Percentiles rank a stretch among this genome's conserved stretches.
Evolutionary conservation across 2,888 invertebrate species (phyloP).

Genomic region (Drosophila subquinaria): DNA sequence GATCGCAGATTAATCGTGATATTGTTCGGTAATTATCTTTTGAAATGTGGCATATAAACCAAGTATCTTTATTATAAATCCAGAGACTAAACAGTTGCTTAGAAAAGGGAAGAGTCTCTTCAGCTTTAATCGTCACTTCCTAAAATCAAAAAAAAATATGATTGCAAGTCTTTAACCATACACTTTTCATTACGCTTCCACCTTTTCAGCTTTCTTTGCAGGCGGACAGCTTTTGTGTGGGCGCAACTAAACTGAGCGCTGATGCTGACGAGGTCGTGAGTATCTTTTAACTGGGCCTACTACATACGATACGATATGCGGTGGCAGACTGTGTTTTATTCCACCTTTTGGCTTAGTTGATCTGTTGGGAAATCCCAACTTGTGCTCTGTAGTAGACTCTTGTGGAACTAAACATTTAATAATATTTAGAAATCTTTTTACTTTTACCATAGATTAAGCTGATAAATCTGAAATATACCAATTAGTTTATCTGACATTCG

Average conservation of each 20-base stretch:
- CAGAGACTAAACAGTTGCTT: background rate
- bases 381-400: background rate
- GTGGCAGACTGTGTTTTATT: slow-evolving; percentile 15
- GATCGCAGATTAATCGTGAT: slow-evolving; percentile 13
- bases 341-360: slow-evolving; percentile 6
- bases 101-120: slow-evolving; percentile 9
- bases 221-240: slow-evolving; percentile 60
- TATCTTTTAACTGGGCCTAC: slow-evolving; percentile 69
- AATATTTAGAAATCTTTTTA: background rate
- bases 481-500: background rate
- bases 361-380: background rate
- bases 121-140: slow-evolving; percentile 20
- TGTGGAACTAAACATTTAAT: background rate
- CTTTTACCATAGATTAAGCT: background rate
- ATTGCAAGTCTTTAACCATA: slow-evolving; percentile 11
- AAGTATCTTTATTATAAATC: slow-evolving; percentile 6
- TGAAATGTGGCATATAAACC: slow-evolving; percentile 8
- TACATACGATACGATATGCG: slow-evolving; percentile 41
- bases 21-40: slow-evolving; percentile 16
- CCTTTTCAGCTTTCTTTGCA: slow-evolving; percentile 47
- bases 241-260: slow-evolving; percentile 63
- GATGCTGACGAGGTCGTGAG: slow-evolving; percentile 73
- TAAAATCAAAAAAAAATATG: slow-evolving; percentile 19
- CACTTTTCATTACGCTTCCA: slow-evolving; percentile 51
- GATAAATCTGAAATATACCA: no score